Conservation (phyloP, 2,888 invertebrate species). For the Melolontha melolontha region DNA sequence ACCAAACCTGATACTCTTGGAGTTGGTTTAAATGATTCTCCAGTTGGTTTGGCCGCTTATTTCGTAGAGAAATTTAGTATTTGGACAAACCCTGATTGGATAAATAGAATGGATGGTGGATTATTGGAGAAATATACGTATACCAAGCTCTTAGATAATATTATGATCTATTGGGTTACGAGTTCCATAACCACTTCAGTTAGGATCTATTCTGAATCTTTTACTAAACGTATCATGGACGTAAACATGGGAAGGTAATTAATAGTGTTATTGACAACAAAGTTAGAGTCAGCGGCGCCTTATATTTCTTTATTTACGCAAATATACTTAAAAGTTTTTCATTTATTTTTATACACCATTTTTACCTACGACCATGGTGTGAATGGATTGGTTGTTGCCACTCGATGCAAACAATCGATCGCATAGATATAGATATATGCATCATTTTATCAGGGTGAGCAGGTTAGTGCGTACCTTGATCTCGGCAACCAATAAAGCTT, state of each 20-base stretch:
- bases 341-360: no score
- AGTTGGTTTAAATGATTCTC: slow-evolving; percentile 76
- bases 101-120: slow-evolving; percentile 72
- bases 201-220: slow-evolving; percentile 78
- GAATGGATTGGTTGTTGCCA: no score
- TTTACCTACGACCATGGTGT: no score
- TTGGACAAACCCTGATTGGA: slow-evolving; percentile 71
- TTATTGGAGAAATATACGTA: slow-evolving; percentile 74
- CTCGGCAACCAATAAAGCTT: no score
- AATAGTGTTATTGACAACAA: slow-evolving; percentile 51
- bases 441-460: no score
- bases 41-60: slow-evolving; percentile 85
- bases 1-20: slow-evolving; percentile 91
- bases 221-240: slow-evolving; percentile 56
- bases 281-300: neutral
- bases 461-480: no score
- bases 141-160: slow-evolving; percentile 80
- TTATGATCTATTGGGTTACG: slow-evolving; percentile 85
- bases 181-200: slow-evolving; percentile 79
- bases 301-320: no score
- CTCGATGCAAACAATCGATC: no score
- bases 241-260: slow-evolving; percentile 55
- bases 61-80: slow-evolving; percentile 87
- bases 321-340: no score
- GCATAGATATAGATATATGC: no score